Evolutionary conservation across 2,888 invertebrate species (phyloP), one percentile per base, ranked within the genome.

Genomic region (Noctuana brunneofusca): DNA sequence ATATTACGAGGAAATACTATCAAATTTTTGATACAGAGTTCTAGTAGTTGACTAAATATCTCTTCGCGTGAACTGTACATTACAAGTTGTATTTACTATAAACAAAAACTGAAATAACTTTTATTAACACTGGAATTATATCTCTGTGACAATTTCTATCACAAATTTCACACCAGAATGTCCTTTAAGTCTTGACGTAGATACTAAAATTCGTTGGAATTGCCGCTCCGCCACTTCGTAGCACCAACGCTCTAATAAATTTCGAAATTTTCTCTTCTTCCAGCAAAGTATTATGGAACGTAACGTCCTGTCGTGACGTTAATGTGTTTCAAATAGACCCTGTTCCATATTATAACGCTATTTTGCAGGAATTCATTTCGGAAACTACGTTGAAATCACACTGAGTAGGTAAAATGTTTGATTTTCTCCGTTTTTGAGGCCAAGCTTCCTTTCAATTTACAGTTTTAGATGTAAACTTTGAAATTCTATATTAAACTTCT

Each of bases 321-420:
- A 62, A 62, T 62, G 54, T 62, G 62, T 62, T 62, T 62, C 62
- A 60, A 46, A 53, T 60, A 54, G 54, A 54, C 54, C 43, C 54
- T 60, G 46, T 35, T 54, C 54, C 46, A 60, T 48, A 60, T 54
- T 53, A 59, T 30, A 43, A 46, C 43, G 59, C 43, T 32, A 30
- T 53, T 58, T 54, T 48, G 32, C 18, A 24, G 24, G 14, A 60
- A 54, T 60, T 53, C 52, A 59, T 59, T 53, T 59, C 30, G 30
- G 38, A 38, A n/a, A 32, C 24, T 52, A 11, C n/a, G 43, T 32
- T 43, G 16, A 52, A 43, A 52, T 52, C 27, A 24, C 24, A 35
- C 35, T 18, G 9, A 14, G 16, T 16, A 30, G 18, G 35, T 14
- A 41, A 43, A 49, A 48, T 59, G 43, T 52, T 58, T 58, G n/a